Evolutionary conservation across 1,140 invertebrate species (phyloP), one percentile per base, ranked within the genome.

Genomic region (Luehdorfia chinensis): DNA sequence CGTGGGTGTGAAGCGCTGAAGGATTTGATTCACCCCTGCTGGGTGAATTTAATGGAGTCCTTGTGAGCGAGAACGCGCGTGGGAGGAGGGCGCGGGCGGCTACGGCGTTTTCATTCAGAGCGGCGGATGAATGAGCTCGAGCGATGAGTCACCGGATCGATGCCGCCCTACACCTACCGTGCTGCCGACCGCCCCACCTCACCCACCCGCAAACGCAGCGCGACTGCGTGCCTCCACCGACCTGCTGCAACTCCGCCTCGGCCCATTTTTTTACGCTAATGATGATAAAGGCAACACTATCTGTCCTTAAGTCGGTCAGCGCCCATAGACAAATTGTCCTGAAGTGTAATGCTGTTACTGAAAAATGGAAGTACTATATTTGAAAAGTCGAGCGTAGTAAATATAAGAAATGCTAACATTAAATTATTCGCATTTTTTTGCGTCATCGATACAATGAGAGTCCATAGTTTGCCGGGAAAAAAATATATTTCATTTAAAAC

Each of bases 71-170:
- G 69, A n/a, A n/a, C n/a, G n/a, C n/a, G 75, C 67, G 51, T 54
- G 54, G 47, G 36, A 36, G 44, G 44, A 33, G 34, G 47, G 46
- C 59, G 53, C 39, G 33, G 55, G 55, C 51, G 57, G 46, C 45
- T 61, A 62, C 66, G 62, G 59, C 64, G 65, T 54, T 50, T 84
- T 81, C 80, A 84, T 84, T 84, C 73, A 84, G 74, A 48, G 70
- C 76, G 67, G 73, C 75, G 69, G 73, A 81, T 84, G 80, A 84
- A 84, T 84, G 80, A 65, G 61, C 51, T 59, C 64, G 58, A 55
- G 64, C 64, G 73, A 66, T 80, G 79, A 80, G 50, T 80, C 79
- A 84, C 47, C 72, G 63, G 74, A 84, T 84, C 79, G 77, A 84
- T 84, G 57, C 57, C 25, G 45, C 23, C 41, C 32, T 47, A 47